These are phyloP conservation scores for Xestia xanthographa DNA, from an alignment of 2,888 invertebrate genomes.

Conservation along the genomic window DNA sequence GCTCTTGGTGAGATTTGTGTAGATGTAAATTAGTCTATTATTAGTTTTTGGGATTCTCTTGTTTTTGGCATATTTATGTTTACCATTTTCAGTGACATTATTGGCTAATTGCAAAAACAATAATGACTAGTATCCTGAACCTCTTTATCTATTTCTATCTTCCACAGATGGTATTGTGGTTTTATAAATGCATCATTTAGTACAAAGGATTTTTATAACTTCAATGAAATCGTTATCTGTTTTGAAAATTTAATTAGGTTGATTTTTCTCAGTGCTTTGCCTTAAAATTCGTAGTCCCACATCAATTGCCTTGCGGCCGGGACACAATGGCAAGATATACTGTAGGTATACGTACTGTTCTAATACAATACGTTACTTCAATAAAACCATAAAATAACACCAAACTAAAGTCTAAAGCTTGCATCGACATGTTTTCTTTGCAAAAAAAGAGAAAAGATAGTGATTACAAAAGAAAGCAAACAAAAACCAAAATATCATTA, in stretches of 20 bases:
- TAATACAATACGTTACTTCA: no score
- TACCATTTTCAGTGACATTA: not conserved
- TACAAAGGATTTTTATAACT: not conserved
- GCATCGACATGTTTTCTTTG: not conserved
- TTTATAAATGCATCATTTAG: not conserved
- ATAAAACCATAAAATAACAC: no score
- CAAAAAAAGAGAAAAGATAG: not conserved
- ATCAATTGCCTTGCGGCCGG: no score
- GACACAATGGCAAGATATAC: no score
- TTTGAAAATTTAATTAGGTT: not conserved
- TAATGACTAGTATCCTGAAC: not conserved
- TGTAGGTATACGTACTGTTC: no score
- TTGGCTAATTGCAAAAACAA: not conserved
- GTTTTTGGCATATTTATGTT: not conserved
- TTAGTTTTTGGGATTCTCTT: not conserved
- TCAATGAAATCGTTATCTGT: not conserved
- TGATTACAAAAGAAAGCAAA: not conserved
- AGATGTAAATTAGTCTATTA: no score
- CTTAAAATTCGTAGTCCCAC: not conserved
- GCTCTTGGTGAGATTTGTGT: slow-evolving; percentile 79
- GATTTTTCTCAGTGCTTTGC: not conserved
- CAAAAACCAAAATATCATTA: slow-evolving; percentile 3
- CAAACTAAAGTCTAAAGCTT: not conserved
- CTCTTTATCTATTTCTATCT: not conserved
- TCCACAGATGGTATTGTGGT: not conserved